Percentiles rank a stretch among this genome's conserved stretches.
Evolutionary conservation across 2,888 invertebrate species (phyloP).

Genomic region (Chrysolina haemoptera): DNA sequence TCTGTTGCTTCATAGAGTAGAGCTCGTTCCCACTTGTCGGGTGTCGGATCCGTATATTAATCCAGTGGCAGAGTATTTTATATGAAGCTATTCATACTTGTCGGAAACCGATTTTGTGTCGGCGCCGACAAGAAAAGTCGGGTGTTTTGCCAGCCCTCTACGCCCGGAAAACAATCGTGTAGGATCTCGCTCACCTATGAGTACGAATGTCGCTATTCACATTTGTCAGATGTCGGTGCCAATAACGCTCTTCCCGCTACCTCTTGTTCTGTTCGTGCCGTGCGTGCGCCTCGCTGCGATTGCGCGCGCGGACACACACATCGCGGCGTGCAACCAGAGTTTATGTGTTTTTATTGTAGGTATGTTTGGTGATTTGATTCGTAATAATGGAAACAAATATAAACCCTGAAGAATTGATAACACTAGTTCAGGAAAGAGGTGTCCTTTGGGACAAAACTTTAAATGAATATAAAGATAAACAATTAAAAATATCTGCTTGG

Average conservation of each 20-base stretch:
- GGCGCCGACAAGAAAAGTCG: background rate
- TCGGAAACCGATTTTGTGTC: constrained; percentile 4
- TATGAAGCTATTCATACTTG: background rate
- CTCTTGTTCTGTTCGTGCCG: too few species aligned
- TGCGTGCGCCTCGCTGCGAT: too few species aligned
- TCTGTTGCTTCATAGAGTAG: too few species aligned
- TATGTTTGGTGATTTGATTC: constrained; percentile 2
- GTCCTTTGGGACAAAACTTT: constrained; percentile 35
- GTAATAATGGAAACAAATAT: constrained; percentile 19
- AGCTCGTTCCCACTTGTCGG: too few species aligned
- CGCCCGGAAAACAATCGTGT: too few species aligned
- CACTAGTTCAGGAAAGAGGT: constrained; percentile 27
- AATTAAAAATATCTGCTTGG: constrained; percentile 21
- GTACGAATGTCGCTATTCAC: constrained; percentile 7
- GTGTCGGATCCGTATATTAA: too few species aligned
- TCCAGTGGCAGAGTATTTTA: too few species aligned
- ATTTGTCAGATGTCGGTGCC: too few species aligned
- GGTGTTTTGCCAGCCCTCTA: constrained; percentile 6
- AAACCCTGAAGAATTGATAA: constrained; percentile 15
- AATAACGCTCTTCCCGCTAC: too few species aligned
- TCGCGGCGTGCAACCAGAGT: too few species aligned
- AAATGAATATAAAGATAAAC: constrained; percentile 23
- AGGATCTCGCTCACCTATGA: constrained; percentile 19
- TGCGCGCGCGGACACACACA: too few species aligned
- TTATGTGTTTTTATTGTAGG: too few species aligned